These are phyloP conservation scores for Stichodactyla helianthus DNA, from an alignment of 64 coral and sea anemone species.

Conservation along the genomic window DNA sequence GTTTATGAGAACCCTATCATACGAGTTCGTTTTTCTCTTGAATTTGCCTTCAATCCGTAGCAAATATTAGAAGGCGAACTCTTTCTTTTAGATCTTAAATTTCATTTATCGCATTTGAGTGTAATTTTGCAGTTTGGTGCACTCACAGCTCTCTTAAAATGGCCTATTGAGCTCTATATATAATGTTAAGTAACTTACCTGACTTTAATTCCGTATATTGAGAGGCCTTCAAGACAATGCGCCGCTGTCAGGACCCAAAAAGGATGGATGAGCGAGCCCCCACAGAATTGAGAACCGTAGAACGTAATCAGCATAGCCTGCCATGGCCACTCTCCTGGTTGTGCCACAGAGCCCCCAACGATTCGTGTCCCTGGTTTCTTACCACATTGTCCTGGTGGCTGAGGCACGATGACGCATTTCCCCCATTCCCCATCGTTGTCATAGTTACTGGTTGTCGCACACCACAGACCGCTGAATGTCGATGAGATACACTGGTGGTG, in stretches of 20 bases:
- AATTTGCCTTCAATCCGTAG: too few species aligned
- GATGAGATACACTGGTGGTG: not conserved
- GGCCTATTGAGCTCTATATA: too few species aligned
- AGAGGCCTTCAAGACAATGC: not conserved
- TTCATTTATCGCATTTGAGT: too few species aligned
- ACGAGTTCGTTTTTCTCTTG: too few species aligned
- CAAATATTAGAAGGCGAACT: too few species aligned
- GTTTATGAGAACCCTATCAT: too few species aligned
- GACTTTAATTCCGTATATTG: not conserved
- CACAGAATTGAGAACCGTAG: slow-evolving; percentile 23
- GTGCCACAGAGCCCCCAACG: slow-evolving; percentile 19
- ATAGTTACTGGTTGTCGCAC: slow-evolving; percentile 6
- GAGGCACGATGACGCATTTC: not conserved
- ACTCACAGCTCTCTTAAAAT: too few species aligned
- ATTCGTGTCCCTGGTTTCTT: slow-evolving; percentile 14
- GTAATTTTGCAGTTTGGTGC: too few species aligned
- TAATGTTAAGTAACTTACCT: not conserved
- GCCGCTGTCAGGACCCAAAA: slow-evolving; percentile 23
- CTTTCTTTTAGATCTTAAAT: too few species aligned
- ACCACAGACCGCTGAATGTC: not conserved
- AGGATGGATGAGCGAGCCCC: not conserved
- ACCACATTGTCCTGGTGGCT: not conserved
- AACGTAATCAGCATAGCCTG: slow-evolving; percentile 3
- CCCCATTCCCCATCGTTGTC: slow-evolving; percentile 19
- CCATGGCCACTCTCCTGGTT: slow-evolving; percentile 13